phyloP scores from a whole-genome alignment of 2,888 invertebrate species.

The Xestoiulus laeticollis region DNA sequence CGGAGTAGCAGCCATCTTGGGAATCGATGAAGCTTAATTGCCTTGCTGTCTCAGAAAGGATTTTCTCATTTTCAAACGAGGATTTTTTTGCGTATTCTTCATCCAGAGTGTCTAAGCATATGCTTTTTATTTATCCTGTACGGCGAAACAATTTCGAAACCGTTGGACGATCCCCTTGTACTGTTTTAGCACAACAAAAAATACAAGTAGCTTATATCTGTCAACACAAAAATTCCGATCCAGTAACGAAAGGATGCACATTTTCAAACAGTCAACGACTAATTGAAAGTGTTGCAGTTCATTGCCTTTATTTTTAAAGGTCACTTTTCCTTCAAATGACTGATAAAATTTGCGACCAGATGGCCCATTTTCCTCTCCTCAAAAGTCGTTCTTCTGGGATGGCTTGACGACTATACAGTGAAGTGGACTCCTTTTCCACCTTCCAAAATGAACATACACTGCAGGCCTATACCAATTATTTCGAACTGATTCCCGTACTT shows the following conservation, averaged over 20 bases:
- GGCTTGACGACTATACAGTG: neutral
- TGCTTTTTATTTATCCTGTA: too few relatives aligned
- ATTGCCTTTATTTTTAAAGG: neutral
- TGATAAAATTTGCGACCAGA: neutral
- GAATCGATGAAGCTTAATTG: neutral
- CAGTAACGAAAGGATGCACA: neutral
- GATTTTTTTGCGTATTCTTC: too few relatives aligned
- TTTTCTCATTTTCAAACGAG: neutral
- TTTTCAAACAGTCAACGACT: neutral
- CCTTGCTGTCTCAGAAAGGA: neutral
- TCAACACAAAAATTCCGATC: neutral
- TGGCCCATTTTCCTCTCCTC: neutral
- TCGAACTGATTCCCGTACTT: neutral
- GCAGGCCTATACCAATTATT: neutral
- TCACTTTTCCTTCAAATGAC: neutral
- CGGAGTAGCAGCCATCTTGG: neutral
- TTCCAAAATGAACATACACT: too few relatives aligned
- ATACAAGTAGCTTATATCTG: neutral
- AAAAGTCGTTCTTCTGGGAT: neutral
- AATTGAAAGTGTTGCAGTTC: neutral
- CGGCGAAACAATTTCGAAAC: too few relatives aligned
- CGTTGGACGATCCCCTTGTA: too few relatives aligned
- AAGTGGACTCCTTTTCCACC: neutral
- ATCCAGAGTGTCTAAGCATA: too few relatives aligned
- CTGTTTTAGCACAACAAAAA: too few relatives aligned